These are phyloP conservation scores for Ranitomeya imitator DNA, from an alignment of 2,113 vertebrate species.

Conservation along the genomic window DNA sequence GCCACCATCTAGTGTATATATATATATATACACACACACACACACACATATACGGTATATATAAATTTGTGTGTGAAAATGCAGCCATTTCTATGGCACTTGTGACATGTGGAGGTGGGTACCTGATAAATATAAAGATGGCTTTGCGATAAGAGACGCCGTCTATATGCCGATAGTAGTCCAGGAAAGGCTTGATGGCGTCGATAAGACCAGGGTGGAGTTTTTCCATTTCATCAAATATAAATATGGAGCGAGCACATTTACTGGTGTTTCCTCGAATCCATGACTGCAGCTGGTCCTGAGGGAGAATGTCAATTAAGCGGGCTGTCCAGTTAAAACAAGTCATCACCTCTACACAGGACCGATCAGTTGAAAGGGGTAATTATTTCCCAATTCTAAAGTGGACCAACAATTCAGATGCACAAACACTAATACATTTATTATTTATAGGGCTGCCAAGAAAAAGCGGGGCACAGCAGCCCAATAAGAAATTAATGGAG, in stretches of 20 bases:
- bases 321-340: no score
- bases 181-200: conserved; percentile 91
- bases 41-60: conserved; percentile 84
- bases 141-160: conserved; percentile 89
- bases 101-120: background rate
- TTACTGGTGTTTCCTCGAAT: conserved; percentile 86
- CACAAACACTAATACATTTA: no score
- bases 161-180: conserved; percentile 86
- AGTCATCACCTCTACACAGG: no score
- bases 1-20: no score
- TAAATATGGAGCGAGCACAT: conserved; percentile 87
- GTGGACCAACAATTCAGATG: no score
- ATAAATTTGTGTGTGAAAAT: conserved; percentile 59
- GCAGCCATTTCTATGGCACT: no score
- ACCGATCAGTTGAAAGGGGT: no score
- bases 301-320: background rate
- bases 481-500: no score
- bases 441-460: no score
- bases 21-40: no score
- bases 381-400: no score
- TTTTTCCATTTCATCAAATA: conserved; percentile 98
- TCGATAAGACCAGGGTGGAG: conserved; percentile 91
- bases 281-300: conserved; percentile 90
- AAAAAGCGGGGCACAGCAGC: no score
- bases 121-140: conserved; percentile 98